Evolutionary conservation across 2,888 invertebrate species (phyloP).

Genomic region (Dromius quadrimaculatus): DNA sequence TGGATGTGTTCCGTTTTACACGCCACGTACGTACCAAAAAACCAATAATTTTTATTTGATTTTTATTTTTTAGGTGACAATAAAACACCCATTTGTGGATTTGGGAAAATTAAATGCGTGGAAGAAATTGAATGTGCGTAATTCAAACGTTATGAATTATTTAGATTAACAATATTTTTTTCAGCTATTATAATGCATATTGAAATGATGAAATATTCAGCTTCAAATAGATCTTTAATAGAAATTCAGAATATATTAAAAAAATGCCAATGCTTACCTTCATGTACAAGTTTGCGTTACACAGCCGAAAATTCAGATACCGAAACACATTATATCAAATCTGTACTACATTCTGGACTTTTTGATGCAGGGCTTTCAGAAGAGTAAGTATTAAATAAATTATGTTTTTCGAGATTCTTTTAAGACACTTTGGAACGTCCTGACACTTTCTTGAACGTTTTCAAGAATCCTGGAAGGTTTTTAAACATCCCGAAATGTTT

Average conservation of each 20-base stretch:
- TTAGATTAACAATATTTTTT: not conserved
- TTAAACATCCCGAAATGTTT: too few relatives aligned
- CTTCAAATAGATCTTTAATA: not conserved
- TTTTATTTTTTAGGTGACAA: conserved; percentile 67
- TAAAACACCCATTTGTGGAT: conserved; percentile 70
- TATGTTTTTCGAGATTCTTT: too few relatives aligned
- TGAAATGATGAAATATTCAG: not conserved
- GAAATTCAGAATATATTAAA: conserved; percentile 7
- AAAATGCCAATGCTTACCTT: conserved; percentile 23
- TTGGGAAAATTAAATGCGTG: conserved; percentile 69
- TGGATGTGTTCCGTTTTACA: conserved; percentile 57
- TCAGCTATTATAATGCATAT: not conserved
- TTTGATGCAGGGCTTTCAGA: too few relatives aligned
- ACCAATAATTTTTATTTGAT: not conserved
- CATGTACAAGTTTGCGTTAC: conserved; percentile 13
- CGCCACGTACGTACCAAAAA: conserved; percentile 59
- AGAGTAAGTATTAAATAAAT: too few relatives aligned
- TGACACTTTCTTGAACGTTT: too few relatives aligned
- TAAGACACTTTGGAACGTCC: too few relatives aligned
- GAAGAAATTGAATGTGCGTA: conserved; percentile 66
- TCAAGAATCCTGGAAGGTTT: too few relatives aligned
- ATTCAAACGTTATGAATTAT: not conserved
- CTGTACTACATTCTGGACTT: not conserved
- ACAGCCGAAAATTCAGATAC: conserved; percentile 6
- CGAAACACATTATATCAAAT: not conserved